phyloP scores from a whole-genome alignment of 2,888 invertebrate species.

The Eristalis tenax region DNA sequence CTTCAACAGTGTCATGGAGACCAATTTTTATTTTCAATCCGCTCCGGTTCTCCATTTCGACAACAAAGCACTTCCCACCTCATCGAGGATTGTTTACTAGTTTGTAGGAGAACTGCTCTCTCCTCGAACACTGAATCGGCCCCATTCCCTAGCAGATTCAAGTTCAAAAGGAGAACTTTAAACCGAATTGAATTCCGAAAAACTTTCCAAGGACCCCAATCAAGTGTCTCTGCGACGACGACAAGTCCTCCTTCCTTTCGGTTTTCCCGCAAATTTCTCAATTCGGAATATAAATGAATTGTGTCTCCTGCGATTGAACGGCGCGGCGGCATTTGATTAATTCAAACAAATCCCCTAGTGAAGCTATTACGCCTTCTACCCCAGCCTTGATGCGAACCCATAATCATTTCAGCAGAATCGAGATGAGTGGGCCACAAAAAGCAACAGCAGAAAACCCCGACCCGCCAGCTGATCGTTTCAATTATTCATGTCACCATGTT shows the following conservation, averaged over 20 bases:
- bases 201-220: background rate
- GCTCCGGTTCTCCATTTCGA: no score
- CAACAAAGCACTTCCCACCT: no score
- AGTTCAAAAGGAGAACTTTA: background rate
- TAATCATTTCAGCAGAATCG: background rate
- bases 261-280: background rate
- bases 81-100: background rate
- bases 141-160: background rate
- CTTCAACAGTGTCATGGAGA: no score
- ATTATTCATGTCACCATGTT: slow-evolving; percentile 16
- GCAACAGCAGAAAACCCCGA: background rate
- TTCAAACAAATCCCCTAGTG: background rate
- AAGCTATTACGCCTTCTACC: background rate
- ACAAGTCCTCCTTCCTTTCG: background rate
- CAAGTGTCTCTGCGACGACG: background rate
- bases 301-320: background rate
- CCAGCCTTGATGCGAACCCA: background rate
- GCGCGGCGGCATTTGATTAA: background rate
- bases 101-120: background rate
- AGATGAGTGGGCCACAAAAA: background rate
- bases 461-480: slow-evolving; percentile 15
- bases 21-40: no score
- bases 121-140: no score
- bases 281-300: background rate
- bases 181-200: background rate